Conservation (phyloP, 2,888 invertebrate genomes). For the Pemphredon lugubris region DNA sequence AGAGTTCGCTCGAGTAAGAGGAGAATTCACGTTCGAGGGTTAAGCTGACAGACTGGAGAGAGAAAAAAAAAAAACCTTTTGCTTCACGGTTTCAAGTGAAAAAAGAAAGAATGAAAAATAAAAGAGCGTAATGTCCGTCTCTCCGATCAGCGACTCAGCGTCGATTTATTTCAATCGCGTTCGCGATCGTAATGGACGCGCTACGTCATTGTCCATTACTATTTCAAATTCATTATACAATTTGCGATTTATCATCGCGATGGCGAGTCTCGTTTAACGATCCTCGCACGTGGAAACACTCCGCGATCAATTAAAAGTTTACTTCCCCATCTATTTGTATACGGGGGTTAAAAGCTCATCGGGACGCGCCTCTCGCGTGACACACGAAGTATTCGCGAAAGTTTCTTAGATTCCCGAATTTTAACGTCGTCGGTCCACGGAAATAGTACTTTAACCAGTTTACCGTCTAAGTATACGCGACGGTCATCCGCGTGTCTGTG, state of each 20-base stretch:
- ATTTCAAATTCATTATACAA: slow-evolving; percentile 23
- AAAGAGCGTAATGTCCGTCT: too few relatives aligned
- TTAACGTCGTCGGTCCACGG: slow-evolving; percentile 61
- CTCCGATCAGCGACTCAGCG: not conserved
- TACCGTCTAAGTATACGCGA: slow-evolving; percentile 26
- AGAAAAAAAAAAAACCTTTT: too few relatives aligned
- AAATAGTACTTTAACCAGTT: slow-evolving; percentile 64
- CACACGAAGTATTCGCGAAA: slow-evolving; percentile 55
- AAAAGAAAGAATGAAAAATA: too few relatives aligned
- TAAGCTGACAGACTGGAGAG: too few relatives aligned
- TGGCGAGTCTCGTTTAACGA: slow-evolving; percentile 38
- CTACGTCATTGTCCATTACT: not conserved
- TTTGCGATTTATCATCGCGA: slow-evolving; percentile 45
- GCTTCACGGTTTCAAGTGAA: too few relatives aligned
- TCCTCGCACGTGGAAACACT: slow-evolving; percentile 10
- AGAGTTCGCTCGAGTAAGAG: too few relatives aligned
- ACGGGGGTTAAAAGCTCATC: slow-evolving; percentile 54
- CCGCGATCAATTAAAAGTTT: slow-evolving; percentile 50
- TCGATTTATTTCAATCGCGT: not conserved
- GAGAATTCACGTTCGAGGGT: too few relatives aligned
- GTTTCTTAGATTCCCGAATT: slow-evolving; percentile 46
- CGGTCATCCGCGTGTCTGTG: slow-evolving; percentile 38
- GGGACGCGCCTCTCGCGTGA: slow-evolving; percentile 54
- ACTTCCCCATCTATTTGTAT: slow-evolving; percentile 42
- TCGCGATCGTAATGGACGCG: not conserved